These are phyloP conservation scores for Halocynthia roretzi DNA, from an alignment of 23 tunicate species.

Conservation along the genomic window DNA sequence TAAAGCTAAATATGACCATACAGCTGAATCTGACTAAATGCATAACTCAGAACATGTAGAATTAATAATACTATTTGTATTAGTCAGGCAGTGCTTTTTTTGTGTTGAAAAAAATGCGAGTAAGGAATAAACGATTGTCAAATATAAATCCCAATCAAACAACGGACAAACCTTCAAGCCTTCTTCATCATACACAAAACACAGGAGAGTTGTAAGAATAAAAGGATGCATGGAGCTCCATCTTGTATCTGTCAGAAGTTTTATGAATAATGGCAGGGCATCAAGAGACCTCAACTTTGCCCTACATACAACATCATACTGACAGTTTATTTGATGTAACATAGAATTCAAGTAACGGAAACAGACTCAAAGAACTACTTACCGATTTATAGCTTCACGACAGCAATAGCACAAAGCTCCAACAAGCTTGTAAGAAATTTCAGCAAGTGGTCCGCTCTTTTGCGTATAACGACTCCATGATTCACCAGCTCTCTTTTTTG, in stretches of 20 bases:
- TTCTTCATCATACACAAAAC: slow-evolving; percentile 28
- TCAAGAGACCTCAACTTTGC: slow-evolving; percentile 21
- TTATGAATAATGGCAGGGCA: slow-evolving; percentile 13
- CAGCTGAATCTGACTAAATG: no score
- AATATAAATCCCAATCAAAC: no score
- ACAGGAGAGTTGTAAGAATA: slow-evolving; percentile 2
- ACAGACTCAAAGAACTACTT: background rate
- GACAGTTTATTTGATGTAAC: background rate
- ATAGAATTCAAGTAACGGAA: background rate
- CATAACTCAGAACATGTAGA: no score
- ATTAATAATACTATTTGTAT: no score
- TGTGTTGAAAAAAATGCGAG: no score
- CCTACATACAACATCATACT: background rate
- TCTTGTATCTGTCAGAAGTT: background rate
- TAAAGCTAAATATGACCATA: background rate
- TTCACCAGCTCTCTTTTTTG: background rate
- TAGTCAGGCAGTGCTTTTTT: no score
- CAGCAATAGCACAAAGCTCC: slow-evolving; percentile 21
- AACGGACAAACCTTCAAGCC: slow-evolving; percentile 15
- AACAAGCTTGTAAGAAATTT: background rate
- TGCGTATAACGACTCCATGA: background rate
- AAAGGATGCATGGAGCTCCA: slow-evolving; percentile 10
- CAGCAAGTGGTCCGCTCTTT: slow-evolving; percentile 4
- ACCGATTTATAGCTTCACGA: slow-evolving; percentile 27
- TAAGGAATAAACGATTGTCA: no score